Evolutionary conservation across 2,113 vertebrate species (phyloP), one percentile per base, ranked within the genome.

Genomic region (Alethe diademata): DNA sequence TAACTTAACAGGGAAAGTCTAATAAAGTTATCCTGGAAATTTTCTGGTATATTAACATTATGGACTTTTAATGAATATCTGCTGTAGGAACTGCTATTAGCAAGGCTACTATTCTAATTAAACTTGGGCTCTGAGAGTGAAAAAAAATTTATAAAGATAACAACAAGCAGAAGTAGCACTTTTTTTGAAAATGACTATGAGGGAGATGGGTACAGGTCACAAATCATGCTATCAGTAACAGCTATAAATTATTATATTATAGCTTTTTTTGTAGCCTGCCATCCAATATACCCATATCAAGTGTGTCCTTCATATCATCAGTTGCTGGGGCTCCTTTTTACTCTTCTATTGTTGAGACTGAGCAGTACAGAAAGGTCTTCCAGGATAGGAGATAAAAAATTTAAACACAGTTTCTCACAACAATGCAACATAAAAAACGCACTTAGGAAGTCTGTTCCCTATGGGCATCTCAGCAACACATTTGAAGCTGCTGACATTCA

Each of bases 1-100:
- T 98, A 97, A 96, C 69, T 97, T 97, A 97, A 98, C 89, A 98
- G 96, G 87, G 90, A 97, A 97, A 97, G 95, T 97, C 96, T 97
- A 98, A 97, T 97, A 97, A 96, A 97, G 93, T 97, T 96, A 97
- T 92, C 92, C 97, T 97, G 97, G 94, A 98, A 97, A 98, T 97
- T 97, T 97, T 98, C 97, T 97, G 94, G 97, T 97, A 97, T 96
- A 97, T 98, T 97, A 98, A 97, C 57, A 76, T 96, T 98, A 98
- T 94, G 94, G 96, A 96, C 92, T 97, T 97, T 94, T 96, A 98
- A 98, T 97, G 96, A 98, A 90, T 97, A 98, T 97, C 95, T 98
- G 96, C 95, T 97, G 74, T 97, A 97, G 94, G 82, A 96, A 97
- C 62, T 94, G 67, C 94, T 95, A 97, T 95, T 97, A 98, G 96